Evolutionary conservation across 2,888 invertebrate species (phyloP).

Genomic region (Ryuthela nishihirai): DNA sequence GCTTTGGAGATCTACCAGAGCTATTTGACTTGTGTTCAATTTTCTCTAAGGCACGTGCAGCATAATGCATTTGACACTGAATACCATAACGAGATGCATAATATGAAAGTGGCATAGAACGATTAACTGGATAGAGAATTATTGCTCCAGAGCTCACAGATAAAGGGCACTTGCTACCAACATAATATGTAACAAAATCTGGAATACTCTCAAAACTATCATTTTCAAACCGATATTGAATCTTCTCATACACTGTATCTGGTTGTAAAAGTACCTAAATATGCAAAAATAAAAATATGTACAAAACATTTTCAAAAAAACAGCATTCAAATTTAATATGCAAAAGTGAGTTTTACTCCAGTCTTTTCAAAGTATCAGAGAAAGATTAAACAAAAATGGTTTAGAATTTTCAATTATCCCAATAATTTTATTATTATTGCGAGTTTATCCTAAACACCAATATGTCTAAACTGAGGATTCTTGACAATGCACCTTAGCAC

Average conservation of each 20-base stretch:
- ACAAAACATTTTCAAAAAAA: too few relatives aligned
- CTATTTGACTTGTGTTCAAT: too few relatives aligned
- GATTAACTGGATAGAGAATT: constrained; percentile 78
- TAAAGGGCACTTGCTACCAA: constrained; percentile 82
- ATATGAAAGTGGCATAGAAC: constrained; percentile 61
- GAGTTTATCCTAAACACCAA: too few relatives aligned
- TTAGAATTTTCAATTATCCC: too few relatives aligned
- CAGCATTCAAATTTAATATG: too few relatives aligned
- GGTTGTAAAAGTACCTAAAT: constrained; percentile 64
- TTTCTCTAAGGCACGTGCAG: constrained; percentile 27
- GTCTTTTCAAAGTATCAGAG: neutral
- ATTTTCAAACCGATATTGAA: constrained; percentile 90
- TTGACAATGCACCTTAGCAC: too few relatives aligned
- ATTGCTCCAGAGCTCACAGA: constrained; percentile 82
- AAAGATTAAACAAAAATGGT: neutral
- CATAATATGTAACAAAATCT: constrained; percentile 87
- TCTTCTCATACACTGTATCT: constrained; percentile 84
- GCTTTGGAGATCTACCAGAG: too few relatives aligned
- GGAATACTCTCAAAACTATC: constrained; percentile 89
- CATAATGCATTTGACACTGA: constrained; percentile 37
- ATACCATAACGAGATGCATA: constrained; percentile 33
- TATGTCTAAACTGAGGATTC: too few relatives aligned
- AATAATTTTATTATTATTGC: too few relatives aligned
- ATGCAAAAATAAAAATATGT: constrained; percentile 46
- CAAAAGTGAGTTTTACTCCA: neutral